phyloP scores from a whole-genome alignment of 2,888 invertebrate genomes.

The Quadroppia sp. region DNA sequence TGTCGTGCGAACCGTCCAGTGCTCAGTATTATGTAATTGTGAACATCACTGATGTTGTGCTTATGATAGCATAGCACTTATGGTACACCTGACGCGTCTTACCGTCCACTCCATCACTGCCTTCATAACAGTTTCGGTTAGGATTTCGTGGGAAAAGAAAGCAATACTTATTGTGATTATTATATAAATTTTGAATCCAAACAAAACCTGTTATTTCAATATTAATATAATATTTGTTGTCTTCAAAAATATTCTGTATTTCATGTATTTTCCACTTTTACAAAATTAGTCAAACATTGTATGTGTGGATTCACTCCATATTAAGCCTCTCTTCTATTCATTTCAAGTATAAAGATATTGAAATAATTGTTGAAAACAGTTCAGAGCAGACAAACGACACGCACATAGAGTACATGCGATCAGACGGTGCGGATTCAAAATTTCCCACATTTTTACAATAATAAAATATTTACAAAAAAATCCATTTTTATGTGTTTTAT shows the following conservation, averaged over 20 bases:
- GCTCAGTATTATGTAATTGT: conserved; percentile 36
- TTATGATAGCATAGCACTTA: conserved; percentile 33
- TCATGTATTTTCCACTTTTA: neutral
- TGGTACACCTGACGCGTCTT: conserved; percentile 33
- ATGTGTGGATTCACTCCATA: conserved; percentile 20
- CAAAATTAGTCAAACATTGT: neutral
- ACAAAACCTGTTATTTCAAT: neutral
- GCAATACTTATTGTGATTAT: conserved; percentile 35
- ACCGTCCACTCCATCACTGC: conserved; percentile 4
- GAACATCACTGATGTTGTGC: conserved; percentile 21
- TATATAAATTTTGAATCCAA: conserved; percentile 3
- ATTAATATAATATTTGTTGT: neutral
- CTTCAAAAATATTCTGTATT: conserved; percentile 13
- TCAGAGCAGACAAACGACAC: conserved; percentile 1
- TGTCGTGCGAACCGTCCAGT: conserved; percentile 26
- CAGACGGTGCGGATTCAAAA: neutral
- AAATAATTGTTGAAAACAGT: conserved; percentile 7
- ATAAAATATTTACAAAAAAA: no score
- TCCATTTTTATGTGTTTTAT: conserved; percentile 23
- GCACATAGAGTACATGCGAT: no score
- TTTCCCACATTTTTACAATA: conserved; percentile 31
- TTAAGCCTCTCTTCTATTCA: conserved; percentile 9
- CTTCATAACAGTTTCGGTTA: neutral
- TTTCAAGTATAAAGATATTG: conserved; percentile 20
- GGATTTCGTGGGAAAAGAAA: conserved; percentile 36